phyloP scores from a whole-genome alignment of 2,888 invertebrate genomes.

The Neoaliturus tenellus region DNA sequence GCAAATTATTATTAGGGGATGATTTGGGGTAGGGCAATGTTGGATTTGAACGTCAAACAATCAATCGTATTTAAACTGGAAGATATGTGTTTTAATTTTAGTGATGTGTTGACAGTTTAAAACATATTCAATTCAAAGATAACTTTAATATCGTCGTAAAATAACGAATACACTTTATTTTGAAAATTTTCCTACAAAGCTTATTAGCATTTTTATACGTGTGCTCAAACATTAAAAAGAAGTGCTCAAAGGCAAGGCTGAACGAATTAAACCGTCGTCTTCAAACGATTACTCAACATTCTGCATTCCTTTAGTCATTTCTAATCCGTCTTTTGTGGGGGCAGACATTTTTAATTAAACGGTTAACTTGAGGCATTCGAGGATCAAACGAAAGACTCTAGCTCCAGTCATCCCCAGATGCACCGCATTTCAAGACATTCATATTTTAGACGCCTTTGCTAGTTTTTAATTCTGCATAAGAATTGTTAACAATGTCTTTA shows the following conservation, averaged over 20 bases:
- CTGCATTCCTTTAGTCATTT: slow-evolving; percentile 45
- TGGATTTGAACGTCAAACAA: too few relatives aligned
- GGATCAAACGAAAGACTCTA: slow-evolving; percentile 26
- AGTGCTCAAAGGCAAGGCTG: not conserved
- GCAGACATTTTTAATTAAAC: slow-evolving; percentile 49
- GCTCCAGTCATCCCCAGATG: slow-evolving; percentile 32
- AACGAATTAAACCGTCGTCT: slow-evolving; percentile 26
- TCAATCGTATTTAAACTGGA: too few relatives aligned
- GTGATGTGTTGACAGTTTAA: too few relatives aligned
- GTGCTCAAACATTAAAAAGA: not conserved
- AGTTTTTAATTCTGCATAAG: not conserved
- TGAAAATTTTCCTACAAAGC: too few relatives aligned
- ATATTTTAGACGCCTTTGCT: slow-evolving; percentile 40
- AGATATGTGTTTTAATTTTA: too few relatives aligned
- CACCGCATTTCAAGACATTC: slow-evolving; percentile 24
- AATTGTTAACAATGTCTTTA: too few relatives aligned
- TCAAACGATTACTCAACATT: slow-evolving; percentile 41
- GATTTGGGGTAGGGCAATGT: too few relatives aligned
- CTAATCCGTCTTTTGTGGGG: slow-evolving; percentile 45
- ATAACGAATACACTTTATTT: too few relatives aligned
- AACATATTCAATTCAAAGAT: too few relatives aligned
- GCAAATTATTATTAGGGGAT: too few relatives aligned
- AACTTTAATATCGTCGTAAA: too few relatives aligned
- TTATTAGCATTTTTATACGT: too few relatives aligned
- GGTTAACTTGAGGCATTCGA: slow-evolving; percentile 14